These are phyloP conservation scores for Porites lutea DNA, from an alignment of 64 coral and sea anemone genomes.

Conservation along the genomic window DNA sequence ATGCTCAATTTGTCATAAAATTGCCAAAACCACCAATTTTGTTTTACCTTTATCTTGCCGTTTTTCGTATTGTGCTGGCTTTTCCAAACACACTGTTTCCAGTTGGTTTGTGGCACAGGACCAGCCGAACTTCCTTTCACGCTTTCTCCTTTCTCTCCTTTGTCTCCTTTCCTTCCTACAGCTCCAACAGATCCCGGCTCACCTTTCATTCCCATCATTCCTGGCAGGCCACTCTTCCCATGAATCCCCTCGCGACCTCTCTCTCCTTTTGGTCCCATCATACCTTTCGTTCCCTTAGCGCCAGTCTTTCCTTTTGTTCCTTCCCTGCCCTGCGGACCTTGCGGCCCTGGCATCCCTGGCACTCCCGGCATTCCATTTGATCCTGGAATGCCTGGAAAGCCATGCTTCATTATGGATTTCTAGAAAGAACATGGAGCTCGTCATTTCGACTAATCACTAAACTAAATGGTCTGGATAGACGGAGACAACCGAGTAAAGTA, in stretches of 20 bases:
- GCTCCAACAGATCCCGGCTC: slow-evolving; percentile 6
- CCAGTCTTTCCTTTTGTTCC: not conserved
- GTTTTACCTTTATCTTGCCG: not conserved
- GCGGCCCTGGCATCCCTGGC: not conserved
- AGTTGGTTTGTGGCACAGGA: not conserved
- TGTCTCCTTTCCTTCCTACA: not conserved
- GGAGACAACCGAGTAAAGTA: too few species aligned
- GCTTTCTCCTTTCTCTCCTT: slow-evolving; percentile 2
- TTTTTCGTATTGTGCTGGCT: too few species aligned
- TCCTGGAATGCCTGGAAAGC: not conserved
- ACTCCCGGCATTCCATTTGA: not conserved
- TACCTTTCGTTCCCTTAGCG: not conserved
- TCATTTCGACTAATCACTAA: too few species aligned
- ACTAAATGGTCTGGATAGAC: too few species aligned
- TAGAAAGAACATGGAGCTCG: too few species aligned
- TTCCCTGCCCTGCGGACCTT: not conserved
- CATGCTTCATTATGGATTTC: not conserved
- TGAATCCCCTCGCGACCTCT: not conserved
- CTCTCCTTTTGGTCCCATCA: not conserved
- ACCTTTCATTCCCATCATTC: not conserved
- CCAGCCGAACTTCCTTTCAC: not conserved
- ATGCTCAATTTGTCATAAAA: too few species aligned
- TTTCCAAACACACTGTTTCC: not conserved
- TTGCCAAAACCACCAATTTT: too few species aligned
- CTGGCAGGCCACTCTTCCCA: not conserved